Evolutionary conservation across 2,797 vertebrate genomes (phyloP).

Genomic region (Spondyliosoma cantharus): DNA sequence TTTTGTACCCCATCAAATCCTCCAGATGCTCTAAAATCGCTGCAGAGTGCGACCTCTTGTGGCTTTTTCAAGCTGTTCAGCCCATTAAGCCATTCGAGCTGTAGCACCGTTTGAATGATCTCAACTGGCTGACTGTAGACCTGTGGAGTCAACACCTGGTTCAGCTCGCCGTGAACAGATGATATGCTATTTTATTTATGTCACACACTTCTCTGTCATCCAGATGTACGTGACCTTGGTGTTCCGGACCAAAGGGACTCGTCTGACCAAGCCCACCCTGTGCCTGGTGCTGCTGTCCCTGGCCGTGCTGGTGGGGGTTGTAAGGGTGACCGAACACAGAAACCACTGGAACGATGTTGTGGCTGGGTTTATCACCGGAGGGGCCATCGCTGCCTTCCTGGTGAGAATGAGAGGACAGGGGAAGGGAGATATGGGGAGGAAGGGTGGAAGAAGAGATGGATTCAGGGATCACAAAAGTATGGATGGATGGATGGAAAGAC

Average conservation of each 20-base stretch:
- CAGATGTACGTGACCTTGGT: constrained; percentile 94
- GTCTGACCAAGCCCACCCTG: constrained; percentile 90
- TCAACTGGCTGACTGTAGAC: constrained; percentile 13
- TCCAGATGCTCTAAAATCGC: constrained; percentile 38
- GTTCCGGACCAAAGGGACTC: constrained; percentile 91
- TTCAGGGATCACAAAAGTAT: not conserved
- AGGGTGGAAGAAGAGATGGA: not conserved
- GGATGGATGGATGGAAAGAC: not conserved
- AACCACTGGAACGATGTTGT: constrained; percentile 94
- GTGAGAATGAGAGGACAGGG: constrained; percentile 72
- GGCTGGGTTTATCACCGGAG: constrained; percentile 90
- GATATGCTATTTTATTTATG: not conserved
- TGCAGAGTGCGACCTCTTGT: constrained; percentile 61
- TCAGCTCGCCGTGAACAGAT: not conserved
- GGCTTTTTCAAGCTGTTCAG: constrained; percentile 30
- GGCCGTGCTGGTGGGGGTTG: constrained; percentile 90
- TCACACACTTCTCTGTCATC: not conserved
- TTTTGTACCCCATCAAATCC: constrained; percentile 7
- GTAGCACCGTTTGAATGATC: constrained; percentile 1
- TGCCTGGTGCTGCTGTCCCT: constrained; percentile 90
- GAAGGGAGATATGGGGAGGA: not conserved
- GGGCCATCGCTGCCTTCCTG: constrained; percentile 91
- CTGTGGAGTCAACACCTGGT: not conserved
- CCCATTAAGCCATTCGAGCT: not conserved
- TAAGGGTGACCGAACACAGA: constrained; percentile 91